Percentiles rank a stretch among this genome's conserved stretches.
Conservation (phyloP, 1,140 invertebrate genomes). For the Macrosteles quadrilineatus region DNA sequence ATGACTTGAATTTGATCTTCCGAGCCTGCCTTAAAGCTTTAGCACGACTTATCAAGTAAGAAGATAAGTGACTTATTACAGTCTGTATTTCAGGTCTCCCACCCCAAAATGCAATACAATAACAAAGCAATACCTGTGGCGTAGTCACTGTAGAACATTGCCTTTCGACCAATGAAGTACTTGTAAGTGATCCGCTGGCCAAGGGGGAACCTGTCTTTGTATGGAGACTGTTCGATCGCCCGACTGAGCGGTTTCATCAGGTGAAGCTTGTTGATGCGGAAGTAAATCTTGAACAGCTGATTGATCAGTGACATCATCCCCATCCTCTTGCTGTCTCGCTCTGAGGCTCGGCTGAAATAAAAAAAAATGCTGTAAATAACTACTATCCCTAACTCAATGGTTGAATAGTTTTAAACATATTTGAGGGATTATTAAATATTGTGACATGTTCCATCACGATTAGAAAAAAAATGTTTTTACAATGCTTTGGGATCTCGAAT, state of each 20-base stretch:
- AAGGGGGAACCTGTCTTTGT: conserved; percentile 85
- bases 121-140: conserved; percentile 59
- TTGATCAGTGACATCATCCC: conserved; percentile 96
- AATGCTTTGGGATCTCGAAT: not conserved
- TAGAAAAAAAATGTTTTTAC: not conserved
- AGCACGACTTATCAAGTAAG: no score
- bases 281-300: conserved; percentile 97
- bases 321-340: conserved; percentile 89
- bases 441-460: not conserved
- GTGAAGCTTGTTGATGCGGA: conserved; percentile 95
- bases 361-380: conserved; percentile 12
- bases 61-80: no score
- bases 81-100: no score
- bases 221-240: conserved; percentile 88
- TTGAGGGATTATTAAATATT: not conserved
- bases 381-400: not conserved
- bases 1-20: no score
- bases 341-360: conserved; percentile 65
- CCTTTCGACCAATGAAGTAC: conserved; percentile 95
- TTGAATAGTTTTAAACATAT: not conserved
- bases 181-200: conserved; percentile 92
- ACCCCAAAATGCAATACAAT: no score
- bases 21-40: no score
- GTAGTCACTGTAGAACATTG: conserved; percentile 98
- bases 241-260: conserved; percentile 95